Conservation (phyloP, 2,113 vertebrate species). For the Phrynosoma platyrhinos region DNA sequence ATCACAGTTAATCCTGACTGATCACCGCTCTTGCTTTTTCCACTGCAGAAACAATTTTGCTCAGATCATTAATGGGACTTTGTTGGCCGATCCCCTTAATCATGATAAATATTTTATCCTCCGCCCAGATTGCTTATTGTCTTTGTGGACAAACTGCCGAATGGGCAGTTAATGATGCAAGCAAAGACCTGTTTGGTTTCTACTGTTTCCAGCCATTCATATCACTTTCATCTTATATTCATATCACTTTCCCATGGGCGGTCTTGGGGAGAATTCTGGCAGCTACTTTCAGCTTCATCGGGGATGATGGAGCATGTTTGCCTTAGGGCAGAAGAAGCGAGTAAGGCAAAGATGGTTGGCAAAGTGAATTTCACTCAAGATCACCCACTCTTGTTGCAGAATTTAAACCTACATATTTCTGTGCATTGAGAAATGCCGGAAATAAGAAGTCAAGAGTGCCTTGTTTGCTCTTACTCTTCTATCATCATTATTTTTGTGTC, state of each 20-base stretch:
- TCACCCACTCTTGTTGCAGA: not conserved
- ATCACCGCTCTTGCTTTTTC: conserved; percentile 16
- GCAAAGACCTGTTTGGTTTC: not conserved
- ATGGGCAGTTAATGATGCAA: not conserved
- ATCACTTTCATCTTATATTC: not conserved
- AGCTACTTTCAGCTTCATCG: not conserved
- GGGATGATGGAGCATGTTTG: not conserved
- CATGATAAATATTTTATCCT: conserved; percentile 52
- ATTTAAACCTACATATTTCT: not conserved
- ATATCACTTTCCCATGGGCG: not conserved
- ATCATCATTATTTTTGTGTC: no score
- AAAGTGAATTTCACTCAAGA: not conserved
- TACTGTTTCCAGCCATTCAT: conserved; percentile 1
- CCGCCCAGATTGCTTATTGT: not conserved
- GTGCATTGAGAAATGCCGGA: not conserved
- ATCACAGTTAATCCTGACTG: conserved; percentile 44
- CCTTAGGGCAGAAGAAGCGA: not conserved
- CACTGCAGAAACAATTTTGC: not conserved
- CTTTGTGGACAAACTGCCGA: not conserved
- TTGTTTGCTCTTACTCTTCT: not conserved
- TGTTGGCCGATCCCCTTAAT: conserved; percentile 41
- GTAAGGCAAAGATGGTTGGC: no score
- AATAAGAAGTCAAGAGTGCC: not conserved
- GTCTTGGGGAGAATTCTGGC: not conserved
- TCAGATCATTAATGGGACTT: not conserved